These are phyloP conservation scores for Caloenas nicobarica DNA, from an alignment of 2,113 vertebrate species.

Conservation along the genomic window DNA sequence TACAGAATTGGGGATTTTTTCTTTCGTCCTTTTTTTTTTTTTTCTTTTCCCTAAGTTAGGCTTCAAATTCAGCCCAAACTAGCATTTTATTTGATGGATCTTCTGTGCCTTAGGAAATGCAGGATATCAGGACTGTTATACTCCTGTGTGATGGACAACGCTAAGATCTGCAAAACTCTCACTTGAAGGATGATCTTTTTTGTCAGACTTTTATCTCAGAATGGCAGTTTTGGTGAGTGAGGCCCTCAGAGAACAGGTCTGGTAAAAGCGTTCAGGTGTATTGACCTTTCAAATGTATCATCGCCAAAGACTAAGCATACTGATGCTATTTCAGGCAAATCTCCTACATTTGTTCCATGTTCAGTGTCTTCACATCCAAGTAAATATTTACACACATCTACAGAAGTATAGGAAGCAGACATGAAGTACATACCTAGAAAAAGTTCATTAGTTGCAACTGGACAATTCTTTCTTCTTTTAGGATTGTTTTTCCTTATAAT, in stretches of 20 bases:
- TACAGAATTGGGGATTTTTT: fast-evolving
- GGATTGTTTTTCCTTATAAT: background rate
- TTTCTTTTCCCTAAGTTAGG: background rate
- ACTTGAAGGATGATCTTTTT: background rate
- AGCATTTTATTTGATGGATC: background rate
- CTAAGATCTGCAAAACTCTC: conserved; percentile 7
- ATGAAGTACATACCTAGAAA: background rate
- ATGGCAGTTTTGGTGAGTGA: conserved; percentile 4
- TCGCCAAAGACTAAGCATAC: background rate
- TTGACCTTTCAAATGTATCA: background rate
- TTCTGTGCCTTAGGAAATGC: background rate
- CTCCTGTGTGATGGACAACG: background rate
- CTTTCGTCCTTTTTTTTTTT: no score
- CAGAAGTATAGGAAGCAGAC: background rate
- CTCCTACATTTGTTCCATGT: background rate
- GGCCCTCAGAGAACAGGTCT: background rate
- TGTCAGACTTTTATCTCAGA: conserved; percentile 11
- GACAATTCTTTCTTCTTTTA: background rate
- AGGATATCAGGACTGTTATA: background rate
- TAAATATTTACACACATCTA: background rate
- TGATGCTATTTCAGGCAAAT: background rate
- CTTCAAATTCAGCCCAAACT: background rate
- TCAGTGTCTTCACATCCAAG: background rate
- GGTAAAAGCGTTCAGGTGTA: background rate
- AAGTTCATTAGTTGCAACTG: background rate